phyloP scores from a whole-genome alignment of 1,140 invertebrate species.

The Bombus waltoni region DNA sequence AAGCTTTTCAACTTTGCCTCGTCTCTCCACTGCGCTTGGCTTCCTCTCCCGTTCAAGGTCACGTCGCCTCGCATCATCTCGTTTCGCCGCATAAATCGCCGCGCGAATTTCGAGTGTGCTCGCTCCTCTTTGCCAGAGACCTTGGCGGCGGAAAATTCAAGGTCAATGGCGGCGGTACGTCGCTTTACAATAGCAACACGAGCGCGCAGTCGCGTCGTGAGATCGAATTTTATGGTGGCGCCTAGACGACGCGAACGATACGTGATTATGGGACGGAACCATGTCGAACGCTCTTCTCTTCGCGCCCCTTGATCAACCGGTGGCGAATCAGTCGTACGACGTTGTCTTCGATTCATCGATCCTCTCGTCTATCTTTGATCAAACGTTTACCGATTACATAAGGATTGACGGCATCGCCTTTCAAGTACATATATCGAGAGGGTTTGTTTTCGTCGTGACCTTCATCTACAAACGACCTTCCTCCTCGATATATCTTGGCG shows the following conservation, averaged over 20 bases:
- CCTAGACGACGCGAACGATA: not conserved
- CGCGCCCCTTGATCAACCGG: not conserved
- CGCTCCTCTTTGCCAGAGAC: not conserved
- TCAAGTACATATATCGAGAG: not conserved
- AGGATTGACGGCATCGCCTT: not conserved
- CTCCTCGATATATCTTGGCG: too few relatives aligned
- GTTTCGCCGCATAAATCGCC: too few relatives aligned
- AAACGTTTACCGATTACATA: conserved; percentile 6
- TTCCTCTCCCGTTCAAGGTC: not conserved
- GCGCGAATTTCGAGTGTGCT: conserved; percentile 6
- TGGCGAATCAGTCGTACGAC: not conserved
- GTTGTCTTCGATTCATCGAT: not conserved
- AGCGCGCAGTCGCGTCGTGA: not conserved
- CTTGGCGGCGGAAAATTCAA: conserved; percentile 32
- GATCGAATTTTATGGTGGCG: conserved; percentile 33
- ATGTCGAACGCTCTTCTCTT: not conserved
- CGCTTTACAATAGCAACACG: not conserved
- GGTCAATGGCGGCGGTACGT: conserved; percentile 45
- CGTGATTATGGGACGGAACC: not conserved
- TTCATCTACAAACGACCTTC: not conserved
- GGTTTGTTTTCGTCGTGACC: not conserved
- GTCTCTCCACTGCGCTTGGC: not conserved
- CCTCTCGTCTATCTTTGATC: not conserved
- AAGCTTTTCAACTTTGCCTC: not conserved
- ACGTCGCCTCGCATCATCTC: too few relatives aligned